Conservation (phyloP, 2,113 vertebrate species). For the Chascanopsetta lugubris region DNA sequence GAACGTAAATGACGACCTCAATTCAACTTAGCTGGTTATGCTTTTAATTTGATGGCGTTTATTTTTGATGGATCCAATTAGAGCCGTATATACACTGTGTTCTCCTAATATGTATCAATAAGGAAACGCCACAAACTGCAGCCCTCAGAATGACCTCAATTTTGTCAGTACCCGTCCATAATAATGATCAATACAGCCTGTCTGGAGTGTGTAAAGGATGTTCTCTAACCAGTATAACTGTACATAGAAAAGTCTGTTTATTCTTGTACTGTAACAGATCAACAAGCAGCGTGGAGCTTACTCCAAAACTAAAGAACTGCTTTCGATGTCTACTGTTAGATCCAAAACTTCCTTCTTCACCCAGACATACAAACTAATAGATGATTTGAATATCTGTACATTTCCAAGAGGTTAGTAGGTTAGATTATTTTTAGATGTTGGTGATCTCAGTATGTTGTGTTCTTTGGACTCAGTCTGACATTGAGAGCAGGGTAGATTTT, state of each 20-base stretch:
- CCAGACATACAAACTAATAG: not conserved
- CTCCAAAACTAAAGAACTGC: not conserved
- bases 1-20: no score
- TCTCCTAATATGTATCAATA: no score
- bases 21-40: no score
- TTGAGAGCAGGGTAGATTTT: not conserved
- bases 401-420: no score
- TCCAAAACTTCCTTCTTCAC: not conserved
- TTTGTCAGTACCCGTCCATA: not conserved
- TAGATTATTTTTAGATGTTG: no score
- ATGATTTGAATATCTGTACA: not conserved
- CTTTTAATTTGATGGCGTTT: no score
- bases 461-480: no score
- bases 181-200: not conserved
- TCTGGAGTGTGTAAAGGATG: not conserved
- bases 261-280: not conserved
- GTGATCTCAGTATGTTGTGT: no score
- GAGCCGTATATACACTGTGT: no score
- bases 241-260: not conserved
- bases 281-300: not conserved
- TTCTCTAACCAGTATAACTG: not conserved
- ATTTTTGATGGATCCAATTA: no score
- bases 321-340: not conserved
- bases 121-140: no score
- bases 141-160: not conserved